Conservation (phyloP, 1,140 invertebrate species). For the Dryas iulia region DNA sequence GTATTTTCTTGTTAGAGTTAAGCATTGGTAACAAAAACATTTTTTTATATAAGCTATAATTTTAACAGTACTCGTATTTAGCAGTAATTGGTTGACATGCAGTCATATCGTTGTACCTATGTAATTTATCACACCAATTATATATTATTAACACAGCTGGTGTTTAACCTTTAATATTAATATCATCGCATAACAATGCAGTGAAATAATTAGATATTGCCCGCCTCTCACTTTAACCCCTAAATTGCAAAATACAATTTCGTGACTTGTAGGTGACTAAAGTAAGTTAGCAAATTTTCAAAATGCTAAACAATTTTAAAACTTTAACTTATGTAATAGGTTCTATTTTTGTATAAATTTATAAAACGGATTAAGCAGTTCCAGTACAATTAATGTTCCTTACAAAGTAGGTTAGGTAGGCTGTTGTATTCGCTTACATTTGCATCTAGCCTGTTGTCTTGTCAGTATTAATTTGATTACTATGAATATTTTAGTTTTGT, state of each 20-base stretch:
- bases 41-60: too few species aligned
- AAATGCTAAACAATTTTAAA: conserved; percentile 2
- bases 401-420: conserved; percentile 27
- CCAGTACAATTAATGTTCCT: conserved; percentile 16
- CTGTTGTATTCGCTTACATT: conserved; percentile 14
- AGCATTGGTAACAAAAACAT: too few species aligned
- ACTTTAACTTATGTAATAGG: not conserved
- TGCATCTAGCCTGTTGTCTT: conserved; percentile 15
- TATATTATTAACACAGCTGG: too few species aligned
- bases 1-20: too few species aligned
- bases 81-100: too few species aligned
- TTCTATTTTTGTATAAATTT: conserved; percentile 9
- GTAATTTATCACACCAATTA: too few species aligned
- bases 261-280: conserved; percentile 17
- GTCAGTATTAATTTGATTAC: conserved; percentile 13
- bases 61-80: too few species aligned
- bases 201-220: not conserved
- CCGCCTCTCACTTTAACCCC: conserved; percentile 18
- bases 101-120: too few species aligned
- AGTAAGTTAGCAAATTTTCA: not conserved
- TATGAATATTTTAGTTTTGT: not conserved
- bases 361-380: conserved; percentile 7
- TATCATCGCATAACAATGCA: not conserved
- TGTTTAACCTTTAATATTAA: not conserved
- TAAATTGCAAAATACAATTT: conserved; percentile 24